These are phyloP conservation scores for Cyclina sinensis DNA, from an alignment of 1,140 invertebrate genomes.

Conservation along the genomic window DNA sequence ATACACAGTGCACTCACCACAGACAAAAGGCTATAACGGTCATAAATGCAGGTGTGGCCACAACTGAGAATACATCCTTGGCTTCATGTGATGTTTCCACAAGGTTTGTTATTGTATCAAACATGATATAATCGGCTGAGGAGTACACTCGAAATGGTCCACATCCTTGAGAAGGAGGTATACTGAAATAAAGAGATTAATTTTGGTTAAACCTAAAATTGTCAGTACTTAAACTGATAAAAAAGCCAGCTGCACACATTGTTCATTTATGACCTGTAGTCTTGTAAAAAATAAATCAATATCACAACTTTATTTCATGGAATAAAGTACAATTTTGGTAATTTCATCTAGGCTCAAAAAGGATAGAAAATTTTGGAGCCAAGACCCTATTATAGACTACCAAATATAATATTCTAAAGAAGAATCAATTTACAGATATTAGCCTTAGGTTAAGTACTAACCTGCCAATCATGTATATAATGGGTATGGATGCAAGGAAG, in stretches of 20 bases:
- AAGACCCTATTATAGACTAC: no score
- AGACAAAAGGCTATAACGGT: constrained; percentile 68
- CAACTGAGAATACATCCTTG: constrained; percentile 70
- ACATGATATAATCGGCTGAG: constrained; percentile 90
- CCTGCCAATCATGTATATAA: constrained; percentile 92
- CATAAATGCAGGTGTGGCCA: constrained; percentile 73
- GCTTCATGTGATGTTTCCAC: constrained; percentile 86
- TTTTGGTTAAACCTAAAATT: no score
- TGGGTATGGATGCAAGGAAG: constrained; percentile 90
- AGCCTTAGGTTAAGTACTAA: neutral
- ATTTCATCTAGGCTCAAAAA: no score
- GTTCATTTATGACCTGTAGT: no score
- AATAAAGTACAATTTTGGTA: no score
- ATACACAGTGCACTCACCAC: constrained; percentile 74
- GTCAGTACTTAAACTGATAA: no score
- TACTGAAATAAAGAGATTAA: constrained; percentile 76
- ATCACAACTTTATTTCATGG: no score
- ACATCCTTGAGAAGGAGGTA: constrained; percentile 93
- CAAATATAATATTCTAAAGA: no score
- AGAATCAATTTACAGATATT: no score
- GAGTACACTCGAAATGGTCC: constrained; percentile 92
- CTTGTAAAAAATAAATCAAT: no score
- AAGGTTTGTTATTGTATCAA: constrained; percentile 89
- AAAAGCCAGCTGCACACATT: no score
- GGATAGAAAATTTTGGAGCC: no score